These are phyloP conservation scores for Cheilosia urbana DNA, from an alignment of 2,888 invertebrate genomes.

Conservation along the genomic window DNA sequence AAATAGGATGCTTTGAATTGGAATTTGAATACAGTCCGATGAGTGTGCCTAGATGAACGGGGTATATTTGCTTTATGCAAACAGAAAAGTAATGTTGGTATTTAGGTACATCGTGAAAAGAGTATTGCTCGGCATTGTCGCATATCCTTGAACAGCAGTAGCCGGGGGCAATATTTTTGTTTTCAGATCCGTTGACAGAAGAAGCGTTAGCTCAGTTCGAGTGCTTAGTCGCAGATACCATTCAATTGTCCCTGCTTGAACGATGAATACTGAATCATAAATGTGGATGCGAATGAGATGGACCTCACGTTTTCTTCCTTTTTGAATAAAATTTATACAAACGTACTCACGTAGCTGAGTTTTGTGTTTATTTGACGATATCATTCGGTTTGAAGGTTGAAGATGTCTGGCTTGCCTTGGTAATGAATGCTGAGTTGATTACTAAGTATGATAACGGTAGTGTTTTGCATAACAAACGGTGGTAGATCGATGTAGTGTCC, in stretches of 20 bases:
- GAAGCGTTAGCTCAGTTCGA: background rate
- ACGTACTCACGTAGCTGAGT: constrained; percentile 17
- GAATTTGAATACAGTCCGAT: background rate
- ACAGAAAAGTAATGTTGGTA: background rate
- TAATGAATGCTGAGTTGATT: constrained; percentile 13
- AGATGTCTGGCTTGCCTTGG: constrained; percentile 22
- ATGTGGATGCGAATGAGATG: background rate
- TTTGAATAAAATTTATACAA: constrained; percentile 12
- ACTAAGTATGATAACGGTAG: background rate
- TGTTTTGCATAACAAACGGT: constrained; percentile 12
- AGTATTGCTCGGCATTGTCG: background rate
- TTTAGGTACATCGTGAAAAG: background rate
- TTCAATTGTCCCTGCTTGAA: constrained; percentile 5
- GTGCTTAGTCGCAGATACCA: constrained; percentile 18
- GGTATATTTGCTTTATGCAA: background rate
- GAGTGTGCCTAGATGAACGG: background rate
- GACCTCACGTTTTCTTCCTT: background rate
- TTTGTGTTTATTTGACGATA: constrained; percentile 2
- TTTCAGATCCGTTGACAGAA: constrained; percentile 3
- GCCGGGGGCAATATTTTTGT: constrained; percentile 7
- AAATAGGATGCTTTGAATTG: background rate
- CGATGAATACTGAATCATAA: constrained; percentile 4
- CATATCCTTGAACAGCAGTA: constrained; percentile 15
- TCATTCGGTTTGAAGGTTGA: constrained; percentile 15
- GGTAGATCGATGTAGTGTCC: too few relatives aligned